Conservation (phyloP, 2,797 vertebrate species). For the Myotis myotis region DNA sequence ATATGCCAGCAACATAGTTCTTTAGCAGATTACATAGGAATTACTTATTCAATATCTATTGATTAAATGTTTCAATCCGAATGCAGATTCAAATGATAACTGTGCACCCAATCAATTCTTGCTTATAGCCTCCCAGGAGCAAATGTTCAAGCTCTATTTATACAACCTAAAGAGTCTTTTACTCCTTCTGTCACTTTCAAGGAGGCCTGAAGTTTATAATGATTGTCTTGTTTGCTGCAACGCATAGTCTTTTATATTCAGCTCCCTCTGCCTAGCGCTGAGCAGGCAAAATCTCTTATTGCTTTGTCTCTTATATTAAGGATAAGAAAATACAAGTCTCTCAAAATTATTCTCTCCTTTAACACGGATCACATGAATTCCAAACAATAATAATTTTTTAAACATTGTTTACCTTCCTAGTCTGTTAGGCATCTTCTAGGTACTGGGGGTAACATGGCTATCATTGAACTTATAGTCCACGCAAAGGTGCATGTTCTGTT, state of each 20-base stretch:
- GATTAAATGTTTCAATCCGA: conserved; percentile 62
- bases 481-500: background rate
- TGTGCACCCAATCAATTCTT: conserved; percentile 45
- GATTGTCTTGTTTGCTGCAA: background rate
- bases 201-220: conserved; percentile 4
- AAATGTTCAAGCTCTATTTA: background rate
- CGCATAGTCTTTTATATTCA: background rate
- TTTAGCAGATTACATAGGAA: conserved; percentile 41
- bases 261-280: background rate
- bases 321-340: background rate
- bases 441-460: background rate
- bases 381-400: background rate
- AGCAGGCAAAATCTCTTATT: background rate
- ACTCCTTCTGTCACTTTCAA: conserved; percentile 16
- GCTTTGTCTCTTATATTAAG: background rate
- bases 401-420: background rate
- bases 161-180: background rate
- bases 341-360: conserved; percentile 20
- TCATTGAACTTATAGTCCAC: background rate
- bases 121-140: background rate
- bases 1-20: conserved; percentile 43
- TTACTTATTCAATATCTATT: conserved; percentile 68
- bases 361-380: background rate
- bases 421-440: background rate
- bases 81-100: conserved; percentile 67